Base-by-base conservation (phyloP, 2,797 vertebrate genomes). In the Anisognathus igniventris region DNA sequence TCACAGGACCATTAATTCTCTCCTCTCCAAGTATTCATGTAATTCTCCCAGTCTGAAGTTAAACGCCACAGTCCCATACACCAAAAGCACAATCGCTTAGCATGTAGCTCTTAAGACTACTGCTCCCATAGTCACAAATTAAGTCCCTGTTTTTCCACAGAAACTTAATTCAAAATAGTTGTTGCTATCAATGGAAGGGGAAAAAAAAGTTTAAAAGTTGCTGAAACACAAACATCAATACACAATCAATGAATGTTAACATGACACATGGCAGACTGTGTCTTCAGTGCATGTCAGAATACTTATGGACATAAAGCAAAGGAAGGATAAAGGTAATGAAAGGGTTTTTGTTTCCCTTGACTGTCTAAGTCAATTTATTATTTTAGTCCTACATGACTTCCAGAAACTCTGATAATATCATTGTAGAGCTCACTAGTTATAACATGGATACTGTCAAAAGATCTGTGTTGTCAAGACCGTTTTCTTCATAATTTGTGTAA, bases 351-450 rank as follows among this genome's bases (percentile, higher is more conserved):
- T 74, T 82, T 67, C 28, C 23, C 31, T 93, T 65, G 20, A 95
- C 96, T 97, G 98, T 97, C 97, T 97, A 95, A 97, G 75, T 94
- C 96, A 97, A 98, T 97, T 98, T 97, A 97, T 95, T 96, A 86
- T 91, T 97, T 96, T 47, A 97, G 92, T 96, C 91, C 91, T 97
- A 81, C 44, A 98, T 17, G 40, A 91, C 94, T 98, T 97, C 96
- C 96, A 97, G 97, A 97, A 97, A 97, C 89, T 86, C 95, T 85
- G 94, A 97, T 97, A 98, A 96, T 92, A 95, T 96, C 93, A 95
- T 53, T 91, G 84, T 81, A 93, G 89, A 95, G 92, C 88, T 96
- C 91, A 88, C 96, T 97, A 96, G 86, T 93, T 93, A 95, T 95
- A 96, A 97, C 93, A 97, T 71, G 95, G 89, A 96, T 91, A 94